phyloP scores from a whole-genome alignment of 2,113 vertebrate species.

The Tilapia sparmanii region DNA sequence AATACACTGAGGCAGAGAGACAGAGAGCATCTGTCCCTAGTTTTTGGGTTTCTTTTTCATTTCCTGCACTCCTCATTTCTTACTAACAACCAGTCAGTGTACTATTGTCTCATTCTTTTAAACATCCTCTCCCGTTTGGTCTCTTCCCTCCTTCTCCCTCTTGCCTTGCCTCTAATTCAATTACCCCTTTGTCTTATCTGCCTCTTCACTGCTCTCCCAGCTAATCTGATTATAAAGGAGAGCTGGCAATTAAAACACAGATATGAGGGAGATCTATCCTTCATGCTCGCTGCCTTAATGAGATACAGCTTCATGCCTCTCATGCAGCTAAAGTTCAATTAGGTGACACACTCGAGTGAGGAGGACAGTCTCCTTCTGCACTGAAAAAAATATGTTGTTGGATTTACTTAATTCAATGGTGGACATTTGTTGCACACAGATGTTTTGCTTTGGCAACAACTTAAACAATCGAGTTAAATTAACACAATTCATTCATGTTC shows the following conservation, averaged over 20 bases:
- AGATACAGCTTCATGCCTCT: slow-evolving; percentile 28
- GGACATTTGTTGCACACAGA: too few relatives aligned
- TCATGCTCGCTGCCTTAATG: slow-evolving; percentile 35
- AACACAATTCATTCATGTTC: too few relatives aligned
- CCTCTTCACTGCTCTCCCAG: slow-evolving; percentile 39
- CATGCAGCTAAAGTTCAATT: slow-evolving; percentile 36
- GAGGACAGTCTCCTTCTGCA: background rate
- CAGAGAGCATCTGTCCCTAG: background rate
- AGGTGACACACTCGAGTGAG: slow-evolving; percentile 10
- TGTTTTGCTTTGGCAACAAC: too few relatives aligned
- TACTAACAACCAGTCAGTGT: background rate
- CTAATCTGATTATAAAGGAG: slow-evolving; percentile 56
- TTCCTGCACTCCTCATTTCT: background rate
- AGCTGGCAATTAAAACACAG: slow-evolving; percentile 57
- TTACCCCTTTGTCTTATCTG: slow-evolving; percentile 51
- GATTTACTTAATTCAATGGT: too few relatives aligned
- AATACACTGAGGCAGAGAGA: background rate
- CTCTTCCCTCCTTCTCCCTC: background rate
- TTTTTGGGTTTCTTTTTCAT: background rate
- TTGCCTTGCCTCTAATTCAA: slow-evolving; percentile 45
- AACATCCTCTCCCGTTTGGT: background rate
- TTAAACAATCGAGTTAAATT: too few relatives aligned
- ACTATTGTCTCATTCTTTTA: background rate
- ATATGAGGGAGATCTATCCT: slow-evolving; percentile 45
- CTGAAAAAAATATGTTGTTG: too few relatives aligned